Evolutionary conservation across 2,113 vertebrate genomes (phyloP).

Genomic region (Poicephalus meyeri): DNA sequence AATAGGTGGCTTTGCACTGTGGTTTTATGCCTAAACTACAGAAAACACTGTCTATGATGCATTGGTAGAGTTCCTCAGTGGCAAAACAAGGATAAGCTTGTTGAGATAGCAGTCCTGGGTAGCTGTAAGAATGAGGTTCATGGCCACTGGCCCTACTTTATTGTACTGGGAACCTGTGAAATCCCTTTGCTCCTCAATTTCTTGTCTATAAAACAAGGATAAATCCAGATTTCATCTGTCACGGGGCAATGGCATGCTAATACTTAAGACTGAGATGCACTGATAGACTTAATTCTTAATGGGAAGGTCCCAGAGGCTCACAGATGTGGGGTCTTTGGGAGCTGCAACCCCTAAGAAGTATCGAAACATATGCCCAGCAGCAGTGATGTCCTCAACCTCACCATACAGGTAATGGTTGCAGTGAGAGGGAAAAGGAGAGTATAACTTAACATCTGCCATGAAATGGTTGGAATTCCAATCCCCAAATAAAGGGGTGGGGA

Average conservation of each 20-base stretch:
- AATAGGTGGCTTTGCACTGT: background rate
- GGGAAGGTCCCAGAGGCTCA: rapidly evolving
- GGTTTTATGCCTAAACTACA: background rate
- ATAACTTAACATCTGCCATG: background rate
- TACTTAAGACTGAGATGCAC: background rate
- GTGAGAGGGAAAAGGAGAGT: background rate
- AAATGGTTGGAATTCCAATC: background rate
- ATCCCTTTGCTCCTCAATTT: background rate
- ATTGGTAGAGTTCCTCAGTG: background rate
- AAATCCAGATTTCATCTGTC: background rate
- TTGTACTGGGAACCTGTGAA: background rate
- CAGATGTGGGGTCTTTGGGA: background rate
- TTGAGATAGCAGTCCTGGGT: rapidly evolving
- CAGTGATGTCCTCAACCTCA: background rate
- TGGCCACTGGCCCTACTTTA: no score
- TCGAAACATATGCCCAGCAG: background rate
- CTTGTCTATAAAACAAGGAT: background rate
- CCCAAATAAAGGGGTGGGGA: background rate
- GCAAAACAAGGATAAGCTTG: background rate
- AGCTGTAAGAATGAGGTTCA: background rate
- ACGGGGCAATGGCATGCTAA: background rate
- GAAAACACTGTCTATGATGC: background rate
- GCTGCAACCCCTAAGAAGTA: rapidly evolving
- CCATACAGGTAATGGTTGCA: rapidly evolving
- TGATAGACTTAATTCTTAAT: background rate